Evolutionary conservation across 2,113 vertebrate genomes (phyloP).

Genomic region (Hirundichthys speculiger): DNA sequence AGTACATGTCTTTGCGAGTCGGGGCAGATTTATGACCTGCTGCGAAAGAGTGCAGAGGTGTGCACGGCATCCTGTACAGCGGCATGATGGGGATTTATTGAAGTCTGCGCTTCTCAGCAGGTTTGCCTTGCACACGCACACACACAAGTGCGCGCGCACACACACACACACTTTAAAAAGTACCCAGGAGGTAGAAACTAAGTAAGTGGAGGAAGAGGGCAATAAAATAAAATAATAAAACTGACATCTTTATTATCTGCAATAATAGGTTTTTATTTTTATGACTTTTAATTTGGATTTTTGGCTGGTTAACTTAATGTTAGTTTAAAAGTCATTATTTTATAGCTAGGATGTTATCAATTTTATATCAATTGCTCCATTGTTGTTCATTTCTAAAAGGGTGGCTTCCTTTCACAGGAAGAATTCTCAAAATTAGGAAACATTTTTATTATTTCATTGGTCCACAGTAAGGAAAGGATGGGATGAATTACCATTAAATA

Average conservation of each 20-base stretch:
- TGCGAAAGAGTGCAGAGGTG: slow-evolving; percentile 47
- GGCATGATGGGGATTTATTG: slow-evolving; percentile 61
- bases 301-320: neutral
- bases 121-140: neutral
- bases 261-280: neutral
- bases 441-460: too few species aligned
- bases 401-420: too few species aligned
- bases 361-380: too few species aligned
- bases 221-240: slow-evolving; percentile 5
- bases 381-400: too few species aligned
- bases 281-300: neutral
- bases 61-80: slow-evolving; percentile 40
- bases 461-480: too few species aligned
- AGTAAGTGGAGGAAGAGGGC: neutral
- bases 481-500: too few species aligned
- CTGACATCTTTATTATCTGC: neutral
- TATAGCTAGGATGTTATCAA: neutral
- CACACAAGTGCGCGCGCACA: neutral
- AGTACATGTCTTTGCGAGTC: slow-evolving; percentile 27
- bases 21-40: slow-evolving; percentile 60
- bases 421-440: too few species aligned
- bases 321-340: neutral
- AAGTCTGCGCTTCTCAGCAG: slow-evolving; percentile 21
- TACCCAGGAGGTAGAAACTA: neutral
- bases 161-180: neutral